These are phyloP conservation scores for Anas capensis DNA, from an alignment of 2,797 vertebrate species.

Conservation along the genomic window DNA sequence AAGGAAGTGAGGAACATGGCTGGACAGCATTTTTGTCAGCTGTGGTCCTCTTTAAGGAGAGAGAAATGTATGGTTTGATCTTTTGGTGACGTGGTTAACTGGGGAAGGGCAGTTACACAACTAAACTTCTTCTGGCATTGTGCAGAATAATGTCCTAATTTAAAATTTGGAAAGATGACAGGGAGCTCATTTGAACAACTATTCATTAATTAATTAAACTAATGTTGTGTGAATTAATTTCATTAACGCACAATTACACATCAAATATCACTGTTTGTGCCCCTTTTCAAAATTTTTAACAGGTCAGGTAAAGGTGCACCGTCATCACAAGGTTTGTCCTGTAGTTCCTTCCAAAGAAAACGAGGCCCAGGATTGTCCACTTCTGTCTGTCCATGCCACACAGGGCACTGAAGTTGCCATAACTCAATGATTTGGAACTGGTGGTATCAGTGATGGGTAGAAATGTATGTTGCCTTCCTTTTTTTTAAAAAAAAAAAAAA, in stretches of 20 bases:
- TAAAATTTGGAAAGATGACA: neutral
- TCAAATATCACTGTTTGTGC: neutral
- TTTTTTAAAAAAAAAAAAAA: too few relatives aligned
- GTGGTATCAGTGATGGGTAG: neutral
- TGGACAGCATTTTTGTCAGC: neutral
- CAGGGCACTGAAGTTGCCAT: neutral
- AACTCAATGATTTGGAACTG: neutral
- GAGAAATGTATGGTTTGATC: neutral
- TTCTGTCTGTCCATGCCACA: neutral
- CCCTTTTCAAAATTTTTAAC: neutral
- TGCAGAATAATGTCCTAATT: neutral
- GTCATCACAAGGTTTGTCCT: neutral
- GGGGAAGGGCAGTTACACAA: neutral
- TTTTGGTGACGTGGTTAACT: neutral
- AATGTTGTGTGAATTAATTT: slow-evolving; percentile 30
- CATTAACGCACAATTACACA: slow-evolving; percentile 25
- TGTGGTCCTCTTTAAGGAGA: neutral
- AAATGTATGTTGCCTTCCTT: neutral
- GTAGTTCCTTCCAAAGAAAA: neutral
- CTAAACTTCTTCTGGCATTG: neutral
- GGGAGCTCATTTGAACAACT: slow-evolving; percentile 31
- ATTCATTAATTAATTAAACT: slow-evolving; percentile 58
- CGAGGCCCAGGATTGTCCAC: neutral
- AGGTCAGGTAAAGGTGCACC: neutral
- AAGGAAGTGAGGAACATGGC: neutral